These are phyloP conservation scores for Cardiocondyla obscurior DNA, from an alignment of 1,140 invertebrate species.

Conservation along the genomic window DNA sequence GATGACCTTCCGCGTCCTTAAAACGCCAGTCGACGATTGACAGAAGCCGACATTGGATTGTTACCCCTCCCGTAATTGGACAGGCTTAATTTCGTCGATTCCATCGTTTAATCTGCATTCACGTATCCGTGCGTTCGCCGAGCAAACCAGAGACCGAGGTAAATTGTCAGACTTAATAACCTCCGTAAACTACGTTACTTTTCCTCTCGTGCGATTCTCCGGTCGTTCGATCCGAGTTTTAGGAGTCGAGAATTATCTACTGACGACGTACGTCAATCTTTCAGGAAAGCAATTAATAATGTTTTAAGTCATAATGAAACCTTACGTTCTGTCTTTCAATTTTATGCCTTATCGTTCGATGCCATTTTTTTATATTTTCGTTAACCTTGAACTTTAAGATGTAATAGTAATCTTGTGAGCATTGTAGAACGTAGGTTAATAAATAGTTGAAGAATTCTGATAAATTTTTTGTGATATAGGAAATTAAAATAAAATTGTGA, in stretches of 20 bases:
- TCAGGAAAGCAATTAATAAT: not conserved
- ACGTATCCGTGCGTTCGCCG: not conserved
- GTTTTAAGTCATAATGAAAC: not conserved
- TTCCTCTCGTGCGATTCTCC: not conserved
- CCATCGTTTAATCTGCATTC: not conserved
- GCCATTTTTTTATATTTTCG: not conserved
- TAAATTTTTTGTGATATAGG: not conserved
- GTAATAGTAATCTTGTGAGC: no score
- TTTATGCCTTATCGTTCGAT: not conserved
- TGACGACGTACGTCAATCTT: not conserved
- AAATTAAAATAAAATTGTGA: not conserved
- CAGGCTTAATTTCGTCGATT: not conserved
- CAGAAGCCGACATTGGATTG: no score
- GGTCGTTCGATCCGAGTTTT: not conserved
- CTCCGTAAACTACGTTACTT: not conserved
- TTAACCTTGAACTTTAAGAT: not conserved
- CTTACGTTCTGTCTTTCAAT: not conserved
- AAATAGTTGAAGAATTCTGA: not conserved
- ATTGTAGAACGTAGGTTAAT: not conserved
- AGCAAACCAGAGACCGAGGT: conserved; percentile 15
- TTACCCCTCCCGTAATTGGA: conserved; percentile 47
- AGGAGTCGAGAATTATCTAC: not conserved
- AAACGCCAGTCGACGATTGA: conserved; percentile 76
- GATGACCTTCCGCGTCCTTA: conserved; percentile 78
- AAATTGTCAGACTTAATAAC: not conserved